Percentiles rank a stretch among this genome's conserved stretches.
phyloP scores from a whole-genome alignment of 2,888 invertebrate genomes.

The Trimorus sp. region DNA sequence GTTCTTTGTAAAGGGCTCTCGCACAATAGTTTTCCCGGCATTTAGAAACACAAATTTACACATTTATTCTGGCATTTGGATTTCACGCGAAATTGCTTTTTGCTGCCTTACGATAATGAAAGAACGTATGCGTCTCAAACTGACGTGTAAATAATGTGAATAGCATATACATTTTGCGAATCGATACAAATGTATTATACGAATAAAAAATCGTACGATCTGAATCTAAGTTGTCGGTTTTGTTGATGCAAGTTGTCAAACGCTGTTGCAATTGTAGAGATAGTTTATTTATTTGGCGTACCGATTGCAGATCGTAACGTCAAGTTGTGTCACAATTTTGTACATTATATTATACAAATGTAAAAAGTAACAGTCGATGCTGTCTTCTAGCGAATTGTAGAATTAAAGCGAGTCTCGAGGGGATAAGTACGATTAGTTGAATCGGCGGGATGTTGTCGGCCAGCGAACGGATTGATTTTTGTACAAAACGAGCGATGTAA shows the following conservation, averaged over 20 bases:
- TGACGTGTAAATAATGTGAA: no score
- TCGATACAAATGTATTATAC: not conserved
- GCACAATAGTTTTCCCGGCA: no score
- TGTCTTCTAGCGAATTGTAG: slow-evolving; percentile 22
- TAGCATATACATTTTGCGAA: no score
- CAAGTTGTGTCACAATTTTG: slow-evolving; percentile 37
- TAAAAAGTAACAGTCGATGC: slow-evolving; percentile 25
- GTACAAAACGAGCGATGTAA: slow-evolving; percentile 9
- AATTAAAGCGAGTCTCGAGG: not conserved
- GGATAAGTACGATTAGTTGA: slow-evolving; percentile 36
- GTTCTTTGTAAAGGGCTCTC: no score
- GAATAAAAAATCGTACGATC: slow-evolving; percentile 4
- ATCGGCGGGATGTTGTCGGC: slow-evolving; percentile 11
- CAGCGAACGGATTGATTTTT: slow-evolving; percentile 25
- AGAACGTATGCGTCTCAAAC: no score
- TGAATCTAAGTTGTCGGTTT: slow-evolving; percentile 1
- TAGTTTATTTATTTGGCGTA: slow-evolving; percentile 47
- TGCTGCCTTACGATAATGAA: no score
- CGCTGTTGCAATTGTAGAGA: slow-evolving; percentile 43
- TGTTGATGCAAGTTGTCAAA: slow-evolving; percentile 21
- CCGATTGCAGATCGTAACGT: slow-evolving; percentile 9
- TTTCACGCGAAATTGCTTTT: no score
- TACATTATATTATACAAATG: slow-evolving; percentile 37
- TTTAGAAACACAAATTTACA: no score
- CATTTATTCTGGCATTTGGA: no score